Evolutionary conservation across 1,140 invertebrate genomes (phyloP).

Genomic region (Argopecten irradians): DNA sequence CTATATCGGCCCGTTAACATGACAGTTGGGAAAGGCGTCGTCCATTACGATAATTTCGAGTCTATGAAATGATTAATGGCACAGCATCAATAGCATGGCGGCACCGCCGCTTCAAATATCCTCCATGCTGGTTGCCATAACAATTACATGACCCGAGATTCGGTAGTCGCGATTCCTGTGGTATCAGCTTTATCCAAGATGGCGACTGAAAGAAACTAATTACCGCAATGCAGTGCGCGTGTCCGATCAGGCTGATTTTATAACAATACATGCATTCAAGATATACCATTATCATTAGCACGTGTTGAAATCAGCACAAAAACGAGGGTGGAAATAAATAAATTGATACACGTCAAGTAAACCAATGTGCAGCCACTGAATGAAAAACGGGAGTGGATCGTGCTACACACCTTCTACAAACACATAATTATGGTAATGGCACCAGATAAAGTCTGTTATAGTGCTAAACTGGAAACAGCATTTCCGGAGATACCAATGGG

Average conservation of each 20-base stretch:
- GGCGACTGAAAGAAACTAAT: background rate
- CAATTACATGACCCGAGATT: background rate
- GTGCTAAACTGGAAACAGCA: background rate
- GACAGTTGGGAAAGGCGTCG: background rate
- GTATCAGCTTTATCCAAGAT: background rate
- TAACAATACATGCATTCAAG: background rate
- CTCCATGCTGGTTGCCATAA: background rate
- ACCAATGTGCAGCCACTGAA: background rate
- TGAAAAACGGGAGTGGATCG: background rate
- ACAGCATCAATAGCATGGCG: background rate
- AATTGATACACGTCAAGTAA: background rate
- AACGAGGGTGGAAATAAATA: background rate
- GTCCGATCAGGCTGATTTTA: background rate
- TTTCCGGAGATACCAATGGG: background rate
- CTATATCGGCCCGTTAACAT: background rate
- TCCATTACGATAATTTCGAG: constrained; percentile 7
- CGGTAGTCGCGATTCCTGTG: background rate
- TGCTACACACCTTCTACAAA: background rate
- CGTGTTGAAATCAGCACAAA: background rate
- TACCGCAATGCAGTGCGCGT: background rate
- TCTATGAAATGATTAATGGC: background rate
- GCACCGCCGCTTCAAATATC: background rate
- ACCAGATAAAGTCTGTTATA: background rate
- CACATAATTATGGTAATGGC: background rate
- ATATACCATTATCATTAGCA: background rate